phyloP scores from a whole-genome alignment of 2,797 vertebrate genomes.

The Scarus forsteni region DNA sequence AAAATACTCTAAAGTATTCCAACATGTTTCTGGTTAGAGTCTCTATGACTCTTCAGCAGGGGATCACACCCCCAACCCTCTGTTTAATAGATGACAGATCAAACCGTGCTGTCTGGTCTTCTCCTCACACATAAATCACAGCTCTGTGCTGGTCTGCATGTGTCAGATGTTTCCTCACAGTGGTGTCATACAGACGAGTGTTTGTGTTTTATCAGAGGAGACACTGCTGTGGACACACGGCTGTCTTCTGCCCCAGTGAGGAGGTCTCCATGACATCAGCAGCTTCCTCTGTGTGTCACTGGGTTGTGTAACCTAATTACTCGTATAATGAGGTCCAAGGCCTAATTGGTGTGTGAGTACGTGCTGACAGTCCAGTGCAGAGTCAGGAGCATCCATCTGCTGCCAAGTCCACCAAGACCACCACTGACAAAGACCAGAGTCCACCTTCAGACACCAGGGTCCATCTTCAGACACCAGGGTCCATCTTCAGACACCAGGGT shows the following conservation, averaged over 20 bases:
- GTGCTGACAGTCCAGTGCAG: conserved; percentile 36
- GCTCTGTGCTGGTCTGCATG: too few relatives aligned
- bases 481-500: not conserved
- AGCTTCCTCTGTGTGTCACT: conserved; percentile 16
- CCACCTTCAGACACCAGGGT: not conserved
- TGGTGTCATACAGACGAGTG: not conserved
- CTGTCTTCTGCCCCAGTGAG: not conserved
- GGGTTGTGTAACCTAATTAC: conserved; percentile 36
- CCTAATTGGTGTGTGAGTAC: conserved; percentile 43
- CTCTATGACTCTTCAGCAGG: too few relatives aligned
- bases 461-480: too few relatives aligned
- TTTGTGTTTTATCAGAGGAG: not conserved
- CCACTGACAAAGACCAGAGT: not conserved
- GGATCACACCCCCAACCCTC: too few relatives aligned
- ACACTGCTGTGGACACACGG: not conserved
- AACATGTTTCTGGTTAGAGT: too few relatives aligned
- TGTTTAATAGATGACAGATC: too few relatives aligned
- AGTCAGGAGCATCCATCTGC: conserved; percentile 20
- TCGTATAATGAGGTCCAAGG: conserved; percentile 51
- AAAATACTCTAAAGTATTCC: too few relatives aligned
- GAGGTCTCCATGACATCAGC: not conserved
- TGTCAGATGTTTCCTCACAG: too few relatives aligned
- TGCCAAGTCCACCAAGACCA: conserved; percentile 3
- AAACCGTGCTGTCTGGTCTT: too few relatives aligned
- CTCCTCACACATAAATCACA: too few relatives aligned